Base-by-base conservation (phyloP, 2,888 invertebrate species). In the Lepas anatifera region DNA sequence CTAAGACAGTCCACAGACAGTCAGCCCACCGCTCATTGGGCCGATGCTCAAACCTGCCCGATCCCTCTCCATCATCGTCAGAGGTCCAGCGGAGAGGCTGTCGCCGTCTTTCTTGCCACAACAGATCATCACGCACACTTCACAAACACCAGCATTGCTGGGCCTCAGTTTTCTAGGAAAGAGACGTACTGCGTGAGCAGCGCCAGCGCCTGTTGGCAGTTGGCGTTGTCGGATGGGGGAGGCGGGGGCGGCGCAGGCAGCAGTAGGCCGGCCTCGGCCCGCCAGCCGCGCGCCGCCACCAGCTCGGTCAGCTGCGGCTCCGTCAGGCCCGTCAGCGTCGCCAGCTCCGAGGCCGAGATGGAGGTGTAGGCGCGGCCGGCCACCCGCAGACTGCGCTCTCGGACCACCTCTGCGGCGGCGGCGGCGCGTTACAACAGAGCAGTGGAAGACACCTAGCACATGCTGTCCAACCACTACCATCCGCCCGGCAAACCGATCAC, bases 281-380 rank as follows among this genome's bases (percentile, higher is more conserved):
- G 81, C 95, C 95, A 95, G 35, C 89, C 89, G 74, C 18, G 85
- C 81, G 74, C 84, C 18, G 77, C 78, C 70, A 77, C 79, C 77
- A 70, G 27, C 71, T 78, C 84, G 35, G 86, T 80, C 0, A 90
- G 87, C 70, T 90, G 86, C 39, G 89, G 89, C 69, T 84, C 80
- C 48, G 87, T 82, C 72, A 92, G 80, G 0, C 94, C 93, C 13
- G 91, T 87, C 86, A 93, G 88, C 39, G 85, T 82, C 4, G 90
- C 84, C 68, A 94, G 85, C 48, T 89, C 88, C 69, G 88, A 87
- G 71, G 89, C 82, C 71, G 87, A 87, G 75, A 95, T 89, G 2
- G 92, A 91, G 39, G 91, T 92, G 80, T 95, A 96, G 0, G 95
- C 94, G 74, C 87, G 87, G 0, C 89, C 86, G 72, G 95, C 89